Evolutionary conservation across 2,113 vertebrate species (phyloP).

Genomic region (Pelvicachromis taeniatus): DNA sequence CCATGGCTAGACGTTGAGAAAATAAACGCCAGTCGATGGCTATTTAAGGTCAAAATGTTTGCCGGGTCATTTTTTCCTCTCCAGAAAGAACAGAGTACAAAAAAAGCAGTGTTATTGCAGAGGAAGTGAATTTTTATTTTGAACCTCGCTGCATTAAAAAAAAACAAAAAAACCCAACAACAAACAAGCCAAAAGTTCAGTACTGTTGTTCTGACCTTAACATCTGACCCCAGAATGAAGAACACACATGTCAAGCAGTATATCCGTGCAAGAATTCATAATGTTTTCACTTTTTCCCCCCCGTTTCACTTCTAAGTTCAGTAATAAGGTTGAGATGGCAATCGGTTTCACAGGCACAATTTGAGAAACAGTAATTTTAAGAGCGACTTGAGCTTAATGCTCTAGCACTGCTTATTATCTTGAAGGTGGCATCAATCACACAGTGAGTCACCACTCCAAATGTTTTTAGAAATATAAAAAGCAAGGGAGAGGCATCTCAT

Average conservation of each 20-base stretch:
- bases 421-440: constrained; percentile 5
- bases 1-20: not conserved
- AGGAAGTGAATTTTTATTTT: not conserved
- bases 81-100: not conserved
- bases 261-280: not conserved
- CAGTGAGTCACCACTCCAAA: not conserved
- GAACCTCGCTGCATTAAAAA: not conserved
- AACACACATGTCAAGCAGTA: not conserved
- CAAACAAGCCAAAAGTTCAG: not conserved
- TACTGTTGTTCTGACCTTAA: not conserved
- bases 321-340: not conserved
- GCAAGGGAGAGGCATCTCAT: not conserved
- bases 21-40: not conserved
- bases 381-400: not conserved
- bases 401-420: not conserved
- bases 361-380: not conserved
- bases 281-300: not conserved
- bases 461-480: not conserved
- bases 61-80: not conserved
- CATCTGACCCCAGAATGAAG: not conserved
- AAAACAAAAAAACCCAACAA: not conserved
- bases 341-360: not conserved
- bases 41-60: not conserved
- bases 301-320: not conserved
- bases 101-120: not conserved